A percentile compares a stretch with the other conserved stretches of the same genome.
These are phyloP conservation scores for Leucania comma DNA, from an alignment of 2,888 invertebrate species.

Conservation along the genomic window DNA sequence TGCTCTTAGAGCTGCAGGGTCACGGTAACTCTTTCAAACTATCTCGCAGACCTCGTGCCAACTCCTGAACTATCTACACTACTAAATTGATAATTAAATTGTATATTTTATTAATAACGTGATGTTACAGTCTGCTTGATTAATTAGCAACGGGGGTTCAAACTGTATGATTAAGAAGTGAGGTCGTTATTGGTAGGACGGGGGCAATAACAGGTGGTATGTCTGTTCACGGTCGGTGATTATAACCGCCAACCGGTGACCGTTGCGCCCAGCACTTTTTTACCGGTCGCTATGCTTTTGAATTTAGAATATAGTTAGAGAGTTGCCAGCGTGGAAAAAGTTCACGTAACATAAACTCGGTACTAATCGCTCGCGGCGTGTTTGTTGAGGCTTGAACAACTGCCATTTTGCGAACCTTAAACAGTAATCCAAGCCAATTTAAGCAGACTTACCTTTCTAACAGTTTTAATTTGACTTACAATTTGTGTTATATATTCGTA, in stretches of 20 bases:
- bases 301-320: conserved; percentile 57
- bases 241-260: conserved; percentile 82
- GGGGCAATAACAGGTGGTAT: conserved; percentile 77
- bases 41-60: too few relatives aligned
- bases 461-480: not conserved
- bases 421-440: conserved; percentile 12
- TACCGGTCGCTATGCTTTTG: conserved; percentile 69
- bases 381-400: conserved; percentile 23
- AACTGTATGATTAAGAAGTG: conserved; percentile 38
- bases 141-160: conserved; percentile 32
- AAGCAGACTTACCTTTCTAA: not conserved
- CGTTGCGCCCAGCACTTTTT: conserved; percentile 75
- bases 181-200: conserved; percentile 50
- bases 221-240: conserved; percentile 83
- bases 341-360: conserved; percentile 32
- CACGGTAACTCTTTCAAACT: not conserved
- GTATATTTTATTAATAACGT: not conserved
- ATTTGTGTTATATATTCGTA: not conserved
- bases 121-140: conserved; percentile 34
- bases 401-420: conserved; percentile 22
- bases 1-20: too few relatives aligned
- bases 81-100: not conserved
- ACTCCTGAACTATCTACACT: too few relatives aligned
- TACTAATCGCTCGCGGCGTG: conserved; percentile 20
- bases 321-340: conserved; percentile 40